Conservation (phyloP, 2,888 invertebrate species). For the Muscina levida region DNA sequence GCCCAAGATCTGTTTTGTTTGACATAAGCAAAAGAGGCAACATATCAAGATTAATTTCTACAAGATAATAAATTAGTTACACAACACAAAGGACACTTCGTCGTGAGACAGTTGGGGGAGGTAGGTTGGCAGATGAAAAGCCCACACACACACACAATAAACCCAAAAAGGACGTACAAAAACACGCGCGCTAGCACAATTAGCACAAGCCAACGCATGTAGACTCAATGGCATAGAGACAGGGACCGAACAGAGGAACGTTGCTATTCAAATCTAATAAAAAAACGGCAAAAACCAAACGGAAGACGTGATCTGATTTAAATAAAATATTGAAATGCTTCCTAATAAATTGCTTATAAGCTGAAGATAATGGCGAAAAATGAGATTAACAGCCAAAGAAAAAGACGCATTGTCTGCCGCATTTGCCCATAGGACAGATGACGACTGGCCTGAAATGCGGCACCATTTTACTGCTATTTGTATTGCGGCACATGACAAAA, state of each 20-base stretch:
- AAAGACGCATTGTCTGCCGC: constrained; percentile 37
- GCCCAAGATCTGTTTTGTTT: constrained; percentile 54
- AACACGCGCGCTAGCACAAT: not conserved
- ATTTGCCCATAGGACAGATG: not conserved
- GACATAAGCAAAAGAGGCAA: constrained; percentile 41
- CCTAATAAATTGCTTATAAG: constrained; percentile 61
- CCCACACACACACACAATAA: constrained; percentile 17
- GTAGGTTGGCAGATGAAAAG: constrained; percentile 14
- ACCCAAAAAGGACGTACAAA: constrained; percentile 21
- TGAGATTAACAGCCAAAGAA: constrained; percentile 42
- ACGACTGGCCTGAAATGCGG: not conserved
- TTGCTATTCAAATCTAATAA: constrained; percentile 11
- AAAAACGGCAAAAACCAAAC: constrained; percentile 41
- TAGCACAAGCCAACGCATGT: not conserved
- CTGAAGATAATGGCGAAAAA: constrained; percentile 52
- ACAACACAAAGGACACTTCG: constrained; percentile 60
- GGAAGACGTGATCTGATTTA: constrained; percentile 62
- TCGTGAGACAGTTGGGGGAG: constrained; percentile 44
- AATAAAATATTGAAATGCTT: constrained; percentile 63
- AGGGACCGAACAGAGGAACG: not conserved
- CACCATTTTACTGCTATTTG: constrained; percentile 17
- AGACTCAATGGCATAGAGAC: constrained; percentile 4
- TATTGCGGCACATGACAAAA: constrained; percentile 10
- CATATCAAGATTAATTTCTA: constrained; percentile 68
- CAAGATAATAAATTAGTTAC: constrained; percentile 67